Percentiles rank a stretch among this genome's conserved stretches.
These are phyloP conservation scores for Drosophila sechellia DNA, from an alignment of 1,140 invertebrate species.

Conservation along the genomic window DNA sequence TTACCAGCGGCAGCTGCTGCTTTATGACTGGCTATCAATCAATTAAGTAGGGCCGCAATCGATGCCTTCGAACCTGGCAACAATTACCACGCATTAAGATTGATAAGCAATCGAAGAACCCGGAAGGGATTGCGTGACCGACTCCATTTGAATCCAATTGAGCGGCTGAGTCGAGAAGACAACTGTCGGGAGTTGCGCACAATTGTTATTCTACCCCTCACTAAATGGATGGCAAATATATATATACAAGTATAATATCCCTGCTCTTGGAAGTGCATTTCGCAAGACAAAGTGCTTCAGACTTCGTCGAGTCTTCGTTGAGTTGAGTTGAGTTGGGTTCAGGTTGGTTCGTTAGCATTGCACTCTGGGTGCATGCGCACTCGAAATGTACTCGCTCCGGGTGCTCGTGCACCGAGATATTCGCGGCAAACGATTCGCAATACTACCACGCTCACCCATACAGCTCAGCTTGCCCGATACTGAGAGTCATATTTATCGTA, in stretches of 20 bases:
- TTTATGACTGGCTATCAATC: constrained; percentile 62
- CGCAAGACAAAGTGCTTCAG: constrained; percentile 20
- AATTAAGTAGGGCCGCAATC: constrained; percentile 56
- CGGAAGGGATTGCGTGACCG: constrained; percentile 44
- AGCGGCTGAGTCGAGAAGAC: neutral
- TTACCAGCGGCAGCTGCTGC: constrained; percentile 9
- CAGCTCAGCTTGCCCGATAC: neutral
- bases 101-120: constrained; percentile 45
- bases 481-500: constrained; percentile 51
- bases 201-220: neutral
- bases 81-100: constrained; percentile 58
- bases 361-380: constrained; percentile 67
- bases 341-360: constrained; percentile 65
- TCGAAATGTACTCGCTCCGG: constrained; percentile 62
- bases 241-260: too few species aligned
- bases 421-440: constrained; percentile 65
- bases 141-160: constrained; percentile 46
- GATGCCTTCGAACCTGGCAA: constrained; percentile 44
- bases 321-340: constrained; percentile 12
- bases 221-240: neutral
- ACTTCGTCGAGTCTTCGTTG: constrained; percentile 39
- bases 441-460: neutral
- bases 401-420: constrained; percentile 68
- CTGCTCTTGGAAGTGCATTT: constrained; percentile 35
- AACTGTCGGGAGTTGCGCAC: neutral